Base-by-base conservation (phyloP, 2,113 vertebrate genomes). In the Scophthalmus maximus region DNA sequence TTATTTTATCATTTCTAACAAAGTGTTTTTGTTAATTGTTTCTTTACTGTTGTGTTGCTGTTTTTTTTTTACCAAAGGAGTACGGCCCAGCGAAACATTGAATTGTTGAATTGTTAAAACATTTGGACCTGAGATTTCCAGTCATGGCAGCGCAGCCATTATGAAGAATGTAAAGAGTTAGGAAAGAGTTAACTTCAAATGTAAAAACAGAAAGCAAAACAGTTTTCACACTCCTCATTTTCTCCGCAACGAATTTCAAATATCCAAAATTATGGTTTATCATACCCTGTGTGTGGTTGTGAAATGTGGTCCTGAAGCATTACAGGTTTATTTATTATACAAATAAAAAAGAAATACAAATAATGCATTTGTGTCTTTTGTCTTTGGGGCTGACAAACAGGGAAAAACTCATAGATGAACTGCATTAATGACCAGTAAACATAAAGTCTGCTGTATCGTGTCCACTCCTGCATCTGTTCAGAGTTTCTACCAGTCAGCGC, bases 261-360 rank as follows among this genome's bases (percentile, higher is more conserved):
- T 29, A 71, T 69, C 42, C 76, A 79, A 63, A 75, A 67, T n/a
- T 74, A 53, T 53, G 62, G 50, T 74, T 82, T 32, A 64, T 81
- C 72, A 69, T 73, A 68, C 70, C 65, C 56, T 73, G 68, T 85
- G 89, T 89, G 89, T 90, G 90, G 83, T 87, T 92, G 90, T 93
- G 84, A 81, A 89, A 84, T 63, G 81, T 93, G 78, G 44, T 84
- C 70, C 88, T 88, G 79, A 84, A 86, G 83, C 89, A 84, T 87
- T 85, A 76, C 76, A 86, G 79, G 79, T 91, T 90, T 92, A 93
- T 92, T 93, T 92, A 91, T 92, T 93, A 83, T 81, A 91, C 85
- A 89, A 91, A 91, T 88, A 81, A 92, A 90, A 79, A n/a, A 87
- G 68, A 66, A 42, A 79, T 29, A 60, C 27, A 73, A 53, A 40